A percentile compares a stretch with the other conserved stretches of the same genome.
phyloP scores from a whole-genome alignment of 2,888 invertebrate genomes.

The Geotrupes spiniger region DNA sequence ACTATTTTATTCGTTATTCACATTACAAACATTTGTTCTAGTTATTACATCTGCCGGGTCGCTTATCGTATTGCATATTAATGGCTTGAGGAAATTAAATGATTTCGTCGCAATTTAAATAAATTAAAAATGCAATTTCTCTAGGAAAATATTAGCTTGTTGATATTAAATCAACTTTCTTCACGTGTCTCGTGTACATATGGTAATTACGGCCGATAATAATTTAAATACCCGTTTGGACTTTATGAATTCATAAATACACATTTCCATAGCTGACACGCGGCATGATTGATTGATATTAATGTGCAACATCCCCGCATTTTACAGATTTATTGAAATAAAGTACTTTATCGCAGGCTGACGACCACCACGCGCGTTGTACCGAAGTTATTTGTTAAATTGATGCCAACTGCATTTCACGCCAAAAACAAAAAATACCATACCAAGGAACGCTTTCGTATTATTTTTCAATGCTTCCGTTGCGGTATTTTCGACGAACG shows the following conservation, averaged over 20 bases:
- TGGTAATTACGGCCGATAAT: slow-evolving; percentile 1
- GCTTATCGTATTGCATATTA: not conserved
- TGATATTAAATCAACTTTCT: slow-evolving; percentile 2
- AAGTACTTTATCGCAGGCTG: slow-evolving; percentile 21
- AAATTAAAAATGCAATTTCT: no score
- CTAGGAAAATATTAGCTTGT: no score
- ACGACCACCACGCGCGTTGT: slow-evolving; percentile 11
- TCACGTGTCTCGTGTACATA: not conserved
- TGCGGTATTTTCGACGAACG: no score
- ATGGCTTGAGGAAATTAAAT: no score
- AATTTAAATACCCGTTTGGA: slow-evolving; percentile 11
- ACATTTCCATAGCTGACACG: slow-evolving; percentile 21
- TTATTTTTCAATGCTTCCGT: no score
- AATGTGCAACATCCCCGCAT: slow-evolving; percentile 19
- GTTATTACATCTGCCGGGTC: not conserved
- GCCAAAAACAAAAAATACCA: no score
- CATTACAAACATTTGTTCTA: no score
- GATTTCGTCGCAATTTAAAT: no score
- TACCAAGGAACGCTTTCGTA: no score
- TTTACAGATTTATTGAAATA: slow-evolving; percentile 28
- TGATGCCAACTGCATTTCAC: no score
- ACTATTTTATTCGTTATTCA: no score
- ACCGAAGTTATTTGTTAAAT: no score
- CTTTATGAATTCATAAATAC: slow-evolving; percentile 18
- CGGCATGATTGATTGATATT: slow-evolving; percentile 25